Base-by-base conservation (phyloP, 2,797 vertebrate genomes). In the Poecilia picta region DNA sequence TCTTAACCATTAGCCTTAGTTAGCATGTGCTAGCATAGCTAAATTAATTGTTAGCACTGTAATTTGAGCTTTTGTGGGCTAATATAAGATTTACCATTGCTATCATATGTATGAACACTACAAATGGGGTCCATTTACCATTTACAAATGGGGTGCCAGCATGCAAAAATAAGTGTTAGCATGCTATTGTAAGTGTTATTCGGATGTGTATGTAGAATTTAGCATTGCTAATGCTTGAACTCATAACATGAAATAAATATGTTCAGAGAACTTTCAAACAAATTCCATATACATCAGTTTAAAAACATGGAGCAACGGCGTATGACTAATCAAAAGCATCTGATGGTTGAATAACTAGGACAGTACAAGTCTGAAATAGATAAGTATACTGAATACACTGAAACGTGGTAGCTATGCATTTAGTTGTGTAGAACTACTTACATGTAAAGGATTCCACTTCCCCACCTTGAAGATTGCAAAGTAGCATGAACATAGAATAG, bases 401-500 rank as follows among this genome's bases (percentile, higher is more conserved):
- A 11, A 72, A 0, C 12, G 46, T 16, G 43, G n/a, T 11, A 36
- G 79, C 8, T 41, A 1, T 43, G n/a, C 36, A 77, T 57, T 47
- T 81, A 64, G 72, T 16, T 6, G 5, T 77, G 78, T 7, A 43
- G 84, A 89, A 78, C 79, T 88, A 98, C 98, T 99, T 96, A 99
- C 98, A 91, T 98, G 97, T 96, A 99, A 97, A 81, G 98, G 97
- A 95, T 98, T 99, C 98, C 98, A 99, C 92, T 99, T 99, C 83
- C 98, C 98, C 93, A 96, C 96, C 98, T 99, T 96, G 93, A 87
- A 88, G 88, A 84, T 92, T 75, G 94, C 93, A 94, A 89, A 88
- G 89, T 46, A 93, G 95, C 94, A 95, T 76, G 92, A 92, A 92
- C 87, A 90, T 96, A 96, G 20, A 59, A 31, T 31, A 59, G 11